Base-by-base conservation (phyloP, 1,140 invertebrate species). In the Drosophila auraria region DNA sequence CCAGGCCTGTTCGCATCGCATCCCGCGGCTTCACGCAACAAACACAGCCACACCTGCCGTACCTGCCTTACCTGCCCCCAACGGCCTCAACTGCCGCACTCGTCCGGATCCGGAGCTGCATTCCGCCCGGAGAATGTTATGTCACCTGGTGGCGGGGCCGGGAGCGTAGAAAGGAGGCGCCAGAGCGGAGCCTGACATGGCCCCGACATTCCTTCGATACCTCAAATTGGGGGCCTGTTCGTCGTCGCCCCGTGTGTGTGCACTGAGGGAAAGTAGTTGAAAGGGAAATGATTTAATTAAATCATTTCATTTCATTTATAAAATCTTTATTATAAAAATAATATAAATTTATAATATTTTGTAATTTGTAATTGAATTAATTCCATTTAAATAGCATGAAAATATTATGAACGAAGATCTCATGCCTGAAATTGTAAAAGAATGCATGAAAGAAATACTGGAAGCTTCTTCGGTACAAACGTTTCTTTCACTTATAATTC, bases 21-120 rank as follows among this genome's bases (percentile, higher is more conserved):
- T 71, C 64, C 40, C 68, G 68, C 68, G 68, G 68, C 68, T 57
- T 69, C 40, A 69, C 70, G 69, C 71, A 73, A 51, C 71, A 60
- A 51, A 72, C 53, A 72, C 44, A 11, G 53, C 25, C 44, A 36
- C 65, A 51, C 56, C 45, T 38, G 59, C 36, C 42, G 11, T 30
- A 47, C 64, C 42, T 15, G 30, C 7, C 30, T 33, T 8, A 9
- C 30, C 44, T 14, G 51, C 17, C 27, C 27, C 27, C 27, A 30
- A 30, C 27, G 27, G 58, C 36, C 42, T n/a, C 42, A 47, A 23
- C 30, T 27, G 30, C 30, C 53, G 14, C 33, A 57, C 54, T 40
- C 5, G 54, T 57, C 61, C 61, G 61, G 45, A 42, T 30, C 40
- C 23, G 38, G 36, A 30, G 40, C 40, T 57, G 68, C 68, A 71